Evolutionary conservation across 2,888 invertebrate species (phyloP).

Genomic region (Trypoxylon attenuatum): DNA sequence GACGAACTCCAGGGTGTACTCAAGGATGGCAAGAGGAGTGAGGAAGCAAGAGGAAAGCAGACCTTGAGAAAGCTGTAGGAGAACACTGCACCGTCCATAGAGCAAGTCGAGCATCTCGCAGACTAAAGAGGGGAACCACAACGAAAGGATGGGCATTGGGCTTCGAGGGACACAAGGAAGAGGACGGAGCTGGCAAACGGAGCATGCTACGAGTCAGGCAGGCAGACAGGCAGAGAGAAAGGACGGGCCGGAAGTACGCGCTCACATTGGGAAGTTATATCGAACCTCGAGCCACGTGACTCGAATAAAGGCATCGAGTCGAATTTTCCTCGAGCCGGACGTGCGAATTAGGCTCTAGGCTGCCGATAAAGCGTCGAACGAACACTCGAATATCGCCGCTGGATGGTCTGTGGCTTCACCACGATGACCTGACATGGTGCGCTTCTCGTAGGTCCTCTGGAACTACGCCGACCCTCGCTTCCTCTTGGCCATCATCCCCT

Average conservation of each 20-base stretch:
- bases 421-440: neutral
- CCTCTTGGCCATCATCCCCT: slow-evolving; percentile 5
- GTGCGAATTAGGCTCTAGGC: slow-evolving; percentile 57
- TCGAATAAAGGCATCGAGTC: slow-evolving; percentile 53
- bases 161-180: neutral
- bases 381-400: slow-evolving; percentile 33
- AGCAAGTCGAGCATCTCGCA: slow-evolving; percentile 11
- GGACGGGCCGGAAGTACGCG: slow-evolving; percentile 49
- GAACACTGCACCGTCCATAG: slow-evolving; percentile 15
- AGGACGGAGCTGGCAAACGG: slow-evolving; percentile 9
- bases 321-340: slow-evolving; percentile 49
- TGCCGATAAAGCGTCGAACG: slow-evolving; percentile 38
- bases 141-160: no score
- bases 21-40: slow-evolving; percentile 23
- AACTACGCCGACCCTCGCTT: neutral
- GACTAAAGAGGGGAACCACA: slow-evolving; percentile 15
- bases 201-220: no score
- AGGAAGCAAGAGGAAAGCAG: slow-evolving; percentile 6
- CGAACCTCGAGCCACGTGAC: slow-evolving; percentile 63
- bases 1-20: slow-evolving; percentile 22
- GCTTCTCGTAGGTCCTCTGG: neutral
- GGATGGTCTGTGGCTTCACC: slow-evolving; percentile 16
- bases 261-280: slow-evolving; percentile 62
- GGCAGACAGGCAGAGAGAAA: no score
- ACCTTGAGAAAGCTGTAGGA: slow-evolving; percentile 13